Percentiles rank a stretch among this genome's conserved stretches.
Conservation (phyloP, 2,888 invertebrate species). For the Morpho achilles region DNA sequence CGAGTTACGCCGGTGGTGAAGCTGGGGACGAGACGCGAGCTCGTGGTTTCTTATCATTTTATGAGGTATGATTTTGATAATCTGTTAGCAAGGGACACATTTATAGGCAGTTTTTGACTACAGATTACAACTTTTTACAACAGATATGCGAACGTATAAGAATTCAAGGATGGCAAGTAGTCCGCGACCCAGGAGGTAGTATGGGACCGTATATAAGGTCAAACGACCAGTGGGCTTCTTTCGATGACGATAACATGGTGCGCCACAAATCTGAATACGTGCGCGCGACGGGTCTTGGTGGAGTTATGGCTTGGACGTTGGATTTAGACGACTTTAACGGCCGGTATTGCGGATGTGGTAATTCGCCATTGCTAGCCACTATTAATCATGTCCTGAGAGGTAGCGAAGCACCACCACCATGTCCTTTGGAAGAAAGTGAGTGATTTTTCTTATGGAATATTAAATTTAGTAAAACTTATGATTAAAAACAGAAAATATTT, state of each 20-base stretch:
- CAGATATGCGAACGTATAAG: constrained; percentile 90
- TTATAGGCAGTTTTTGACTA: background rate
- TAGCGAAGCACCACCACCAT: constrained; percentile 81
- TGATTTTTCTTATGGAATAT: constrained; percentile 14
- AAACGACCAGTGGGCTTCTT: constrained; percentile 95
- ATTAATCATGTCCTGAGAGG: constrained; percentile 89
- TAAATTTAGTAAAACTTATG: too few species aligned
- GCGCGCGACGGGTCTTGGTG: constrained; percentile 87
- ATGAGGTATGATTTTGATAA: constrained; percentile 81
- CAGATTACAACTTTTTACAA: background rate
- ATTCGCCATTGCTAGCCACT: constrained; percentile 87
- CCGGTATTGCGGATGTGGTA: constrained; percentile 86
- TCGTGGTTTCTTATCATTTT: constrained; percentile 92
- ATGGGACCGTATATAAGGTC: constrained; percentile 93
- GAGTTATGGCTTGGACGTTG: constrained; percentile 94
- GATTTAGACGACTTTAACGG: constrained; percentile 93
- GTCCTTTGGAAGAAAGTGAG: constrained; percentile 63
- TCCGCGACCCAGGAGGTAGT: constrained; percentile 86
- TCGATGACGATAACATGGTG: constrained; percentile 92
- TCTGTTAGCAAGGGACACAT: background rate
- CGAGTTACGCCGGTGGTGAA: constrained; percentile 92
- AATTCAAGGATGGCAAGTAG: constrained; percentile 87
- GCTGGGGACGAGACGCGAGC: constrained; percentile 93
- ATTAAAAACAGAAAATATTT: too few species aligned
- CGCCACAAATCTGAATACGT: constrained; percentile 91